Base-by-base conservation (phyloP, 2,113 vertebrate species). In the Prietella phreatophila region DNA sequence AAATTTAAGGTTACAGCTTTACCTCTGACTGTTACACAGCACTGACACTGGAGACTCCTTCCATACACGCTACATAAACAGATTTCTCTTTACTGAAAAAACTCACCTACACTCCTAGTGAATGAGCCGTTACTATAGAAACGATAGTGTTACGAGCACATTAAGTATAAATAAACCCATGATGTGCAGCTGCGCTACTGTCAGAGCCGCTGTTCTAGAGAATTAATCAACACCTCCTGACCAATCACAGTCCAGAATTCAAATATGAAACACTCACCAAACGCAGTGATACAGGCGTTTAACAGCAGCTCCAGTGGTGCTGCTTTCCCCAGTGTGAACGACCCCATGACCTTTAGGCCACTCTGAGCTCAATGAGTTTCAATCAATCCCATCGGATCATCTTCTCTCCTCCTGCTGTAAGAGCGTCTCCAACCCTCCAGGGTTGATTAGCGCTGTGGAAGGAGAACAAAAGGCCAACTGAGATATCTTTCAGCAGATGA, bases 281-380 rank as follows among this genome's bases (percentile, higher is more conserved):
- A 98, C 87, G 95, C 96, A 86, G 96, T 94, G 90, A 99, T 96
- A 93, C 97, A 98, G 81, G 97, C 92, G 1, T 96, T 95, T 91
- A 99, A 91, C 88, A 99, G 95, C 80, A 96, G 95, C 90, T 98
- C 95, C 79, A 99, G 92, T 7, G 97, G 96, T 22, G 97, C 98
- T 84, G 97, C 96, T 92, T 99, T 99, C 86, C 97, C 97, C 88
- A 99, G 94, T 5, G 93, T 93, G 88, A 95, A 96, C 36, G 97
- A 97, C 93, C 96, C 98, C 98, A 99, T 99, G 91, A 88, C 90
- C 85, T 85, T 83, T 60, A 36, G 96, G 85, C 81, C 92, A 39
- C 92, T 90, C 80, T 84, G 87, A 83, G 92, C 93, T 97, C 94
- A 96, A 91, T 94, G 94, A 92, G 88, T 86, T 67, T 27, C 86